These are phyloP conservation scores for Leptopterna dolabrata DNA, from an alignment of 2,888 invertebrate genomes.

Conservation along the genomic window DNA sequence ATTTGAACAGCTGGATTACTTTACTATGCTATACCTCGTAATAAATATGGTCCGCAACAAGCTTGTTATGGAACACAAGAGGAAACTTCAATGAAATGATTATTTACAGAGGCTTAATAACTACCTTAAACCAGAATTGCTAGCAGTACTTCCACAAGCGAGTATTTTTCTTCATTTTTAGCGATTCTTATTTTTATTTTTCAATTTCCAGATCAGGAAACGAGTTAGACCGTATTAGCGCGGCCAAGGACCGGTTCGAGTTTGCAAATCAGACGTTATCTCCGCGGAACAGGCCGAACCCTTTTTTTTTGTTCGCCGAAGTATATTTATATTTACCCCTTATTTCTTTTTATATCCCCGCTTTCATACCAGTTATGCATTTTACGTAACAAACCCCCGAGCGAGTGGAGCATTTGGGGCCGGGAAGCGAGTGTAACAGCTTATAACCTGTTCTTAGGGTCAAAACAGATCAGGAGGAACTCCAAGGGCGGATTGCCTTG, in stretches of 20 bases:
- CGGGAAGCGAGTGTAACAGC: neutral
- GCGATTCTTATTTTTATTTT: neutral
- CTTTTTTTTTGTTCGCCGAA: neutral
- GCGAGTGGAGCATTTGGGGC: neutral
- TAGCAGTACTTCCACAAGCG: neutral
- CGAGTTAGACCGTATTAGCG: neutral
- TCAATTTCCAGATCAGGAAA: neutral
- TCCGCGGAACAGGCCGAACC: neutral
- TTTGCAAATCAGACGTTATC: neutral
- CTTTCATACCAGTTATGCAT: neutral
- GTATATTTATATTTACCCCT: neutral
- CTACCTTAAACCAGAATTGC: neutral
- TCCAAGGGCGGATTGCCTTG: neutral
- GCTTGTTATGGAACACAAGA: no score
- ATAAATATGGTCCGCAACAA: no score
- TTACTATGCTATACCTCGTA: no score
- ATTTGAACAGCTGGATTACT: no score
- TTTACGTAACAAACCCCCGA: neutral
- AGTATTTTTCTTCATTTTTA: neutral
- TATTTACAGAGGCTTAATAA: no score
- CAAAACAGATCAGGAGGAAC: constrained; percentile 5
- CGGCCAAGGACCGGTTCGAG: neutral
- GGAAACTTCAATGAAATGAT: no score
- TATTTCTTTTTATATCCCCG: neutral
- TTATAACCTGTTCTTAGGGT: neutral